Evolutionary conservation across 1,140 invertebrate genomes (phyloP).

Genomic region (Zeugodacus cucurbitae): DNA sequence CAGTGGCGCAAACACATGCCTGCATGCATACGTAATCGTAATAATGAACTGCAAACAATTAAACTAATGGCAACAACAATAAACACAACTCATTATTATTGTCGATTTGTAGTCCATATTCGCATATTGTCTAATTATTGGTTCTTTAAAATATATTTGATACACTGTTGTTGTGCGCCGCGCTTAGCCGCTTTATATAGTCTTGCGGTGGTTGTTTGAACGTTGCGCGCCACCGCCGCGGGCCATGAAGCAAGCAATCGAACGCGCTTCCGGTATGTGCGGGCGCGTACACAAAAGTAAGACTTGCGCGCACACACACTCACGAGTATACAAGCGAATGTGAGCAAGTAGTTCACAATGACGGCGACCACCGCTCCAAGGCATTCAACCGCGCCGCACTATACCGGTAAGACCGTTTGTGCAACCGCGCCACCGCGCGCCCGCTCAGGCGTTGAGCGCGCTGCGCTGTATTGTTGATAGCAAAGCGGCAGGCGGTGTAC

Average conservation of each 20-base stretch:
- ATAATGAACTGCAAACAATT: slow-evolving; percentile 10
- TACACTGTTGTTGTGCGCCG: not conserved
- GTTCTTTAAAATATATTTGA: not conserved
- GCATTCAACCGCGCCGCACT: not conserved
- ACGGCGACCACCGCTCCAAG: not conserved
- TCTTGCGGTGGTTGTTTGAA: not conserved
- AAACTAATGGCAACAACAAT: not conserved
- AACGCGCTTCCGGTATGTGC: slow-evolving; percentile 30
- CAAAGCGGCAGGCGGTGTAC: not conserved
- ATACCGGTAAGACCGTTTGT: not conserved
- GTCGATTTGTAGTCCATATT: slow-evolving; percentile 30
- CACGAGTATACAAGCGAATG: not conserved
- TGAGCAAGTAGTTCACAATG: slow-evolving; percentile 12
- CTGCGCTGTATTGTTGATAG: not conserved
- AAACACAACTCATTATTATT: slow-evolving; percentile 4
- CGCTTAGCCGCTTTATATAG: not conserved
- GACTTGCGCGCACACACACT: not conserved
- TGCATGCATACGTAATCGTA: not conserved
- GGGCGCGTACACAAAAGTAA: slow-evolving; percentile 16
- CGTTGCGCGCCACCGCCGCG: not conserved
- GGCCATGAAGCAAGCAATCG: slow-evolving; percentile 30
- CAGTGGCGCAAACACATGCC: not conserved
- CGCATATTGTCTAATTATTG: slow-evolving; percentile 37
- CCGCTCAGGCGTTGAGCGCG: not conserved
- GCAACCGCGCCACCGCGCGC: not conserved